Conservation (phyloP, 2,888 invertebrate genomes). For the Cheilosia scutellata region DNA sequence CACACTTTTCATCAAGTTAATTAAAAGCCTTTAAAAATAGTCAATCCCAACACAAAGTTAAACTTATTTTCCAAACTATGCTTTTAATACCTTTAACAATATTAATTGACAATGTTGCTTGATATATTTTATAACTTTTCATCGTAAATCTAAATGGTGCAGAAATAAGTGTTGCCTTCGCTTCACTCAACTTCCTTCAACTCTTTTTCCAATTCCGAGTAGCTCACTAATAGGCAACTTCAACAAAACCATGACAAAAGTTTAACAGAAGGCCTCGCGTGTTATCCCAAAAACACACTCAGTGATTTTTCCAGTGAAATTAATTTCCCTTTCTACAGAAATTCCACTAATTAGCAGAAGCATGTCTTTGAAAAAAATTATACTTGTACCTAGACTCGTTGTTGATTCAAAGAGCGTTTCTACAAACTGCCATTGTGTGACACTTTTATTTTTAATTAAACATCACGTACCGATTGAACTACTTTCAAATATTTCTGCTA, state of each 20-base stretch:
- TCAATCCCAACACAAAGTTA: no score
- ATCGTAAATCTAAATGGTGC: not conserved
- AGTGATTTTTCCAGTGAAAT: slow-evolving; percentile 9
- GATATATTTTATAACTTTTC: no score
- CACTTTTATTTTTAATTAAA: slow-evolving; percentile 74
- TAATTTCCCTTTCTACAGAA: slow-evolving; percentile 62
- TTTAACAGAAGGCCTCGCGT: slow-evolving; percentile 35
- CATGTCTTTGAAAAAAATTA: slow-evolving; percentile 17
- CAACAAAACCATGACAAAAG: not conserved
- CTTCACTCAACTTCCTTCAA: slow-evolving; percentile 9
- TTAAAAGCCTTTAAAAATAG: no score
- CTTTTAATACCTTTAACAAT: no score
- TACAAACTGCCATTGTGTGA: slow-evolving; percentile 64
- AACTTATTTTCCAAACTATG: no score
- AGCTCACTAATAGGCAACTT: slow-evolving; percentile 6
- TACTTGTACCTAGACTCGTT: slow-evolving; percentile 9
- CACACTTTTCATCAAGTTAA: no score
- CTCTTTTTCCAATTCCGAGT: slow-evolving; percentile 2
- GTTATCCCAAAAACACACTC: slow-evolving; percentile 24
- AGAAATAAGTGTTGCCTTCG: not conserved
- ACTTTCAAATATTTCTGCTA: slow-evolving; percentile 68
- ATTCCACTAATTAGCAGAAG: slow-evolving; percentile 58
- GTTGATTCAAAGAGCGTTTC: slow-evolving; percentile 46
- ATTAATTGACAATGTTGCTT: no score
- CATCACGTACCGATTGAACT: slow-evolving; percentile 73